These are phyloP conservation scores for Epiblema foenella DNA, from an alignment of 2,888 invertebrate genomes.

Conservation along the genomic window DNA sequence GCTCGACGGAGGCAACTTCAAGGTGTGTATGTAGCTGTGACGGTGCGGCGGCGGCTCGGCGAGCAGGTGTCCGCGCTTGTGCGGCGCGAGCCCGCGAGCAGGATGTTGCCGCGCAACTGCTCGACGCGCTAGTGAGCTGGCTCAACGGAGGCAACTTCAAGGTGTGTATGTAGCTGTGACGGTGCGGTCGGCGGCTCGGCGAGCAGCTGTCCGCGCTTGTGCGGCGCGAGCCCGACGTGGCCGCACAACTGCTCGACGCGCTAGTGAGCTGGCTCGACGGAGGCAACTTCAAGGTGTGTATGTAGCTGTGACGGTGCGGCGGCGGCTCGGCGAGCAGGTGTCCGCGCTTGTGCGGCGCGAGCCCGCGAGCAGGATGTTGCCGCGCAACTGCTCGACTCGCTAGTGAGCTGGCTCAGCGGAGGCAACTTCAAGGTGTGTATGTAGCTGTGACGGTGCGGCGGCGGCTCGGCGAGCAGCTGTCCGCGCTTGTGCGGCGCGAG, in stretches of 20 bases:
- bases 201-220: conserved; percentile 91
- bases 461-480: no score
- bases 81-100: conserved; percentile 90
- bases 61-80: conserved; percentile 91
- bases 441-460: no score
- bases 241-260: no score
- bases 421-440: no score
- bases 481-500: conserved; percentile 90
- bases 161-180: conserved; percentile 75
- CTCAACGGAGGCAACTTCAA: background rate
- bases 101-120: conserved; percentile 92
- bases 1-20: conserved; percentile 96
- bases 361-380: conserved; percentile 86
- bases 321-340: no score
- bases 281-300: no score
- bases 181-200: conserved; percentile 92
- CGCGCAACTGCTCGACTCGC: no score
- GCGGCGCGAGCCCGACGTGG: conserved; percentile 87
- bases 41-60: conserved; percentile 92
- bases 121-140: conserved; percentile 85
- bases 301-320: no score
- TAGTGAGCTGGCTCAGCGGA: no score
- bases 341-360: conserved; percentile 91
- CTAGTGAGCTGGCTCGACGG: no score
- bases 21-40: conserved; percentile 87